Conservation (phyloP, 2,888 invertebrate genomes). For the Lithosia quadra region DNA sequence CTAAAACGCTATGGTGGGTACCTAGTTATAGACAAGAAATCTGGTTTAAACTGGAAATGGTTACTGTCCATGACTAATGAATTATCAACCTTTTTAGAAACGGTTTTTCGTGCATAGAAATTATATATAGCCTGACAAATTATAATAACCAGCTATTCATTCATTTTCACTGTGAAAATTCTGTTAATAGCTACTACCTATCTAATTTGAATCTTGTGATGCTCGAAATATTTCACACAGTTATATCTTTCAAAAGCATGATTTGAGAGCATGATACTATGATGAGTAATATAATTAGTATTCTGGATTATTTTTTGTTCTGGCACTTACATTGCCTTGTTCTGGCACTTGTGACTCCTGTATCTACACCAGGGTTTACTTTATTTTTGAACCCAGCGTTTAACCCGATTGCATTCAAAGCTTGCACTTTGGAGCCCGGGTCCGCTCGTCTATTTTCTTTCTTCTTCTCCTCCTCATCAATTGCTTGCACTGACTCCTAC, state of each 20-base stretch:
- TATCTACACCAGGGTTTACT: neutral
- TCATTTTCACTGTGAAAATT: slow-evolving; percentile 8
- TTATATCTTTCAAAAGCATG: neutral
- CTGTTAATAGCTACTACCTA: neutral
- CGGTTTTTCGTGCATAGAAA: slow-evolving; percentile 9
- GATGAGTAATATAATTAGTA: neutral
- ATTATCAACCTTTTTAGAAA: slow-evolving; percentile 3
- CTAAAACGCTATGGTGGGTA: neutral
- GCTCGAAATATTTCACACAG: neutral
- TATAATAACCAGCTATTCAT: neutral
- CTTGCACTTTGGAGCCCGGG: too few relatives aligned
- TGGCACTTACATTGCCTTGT: too few relatives aligned
- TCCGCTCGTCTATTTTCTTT: too few relatives aligned
- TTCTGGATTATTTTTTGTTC: too few relatives aligned
- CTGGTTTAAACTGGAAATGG: neutral
- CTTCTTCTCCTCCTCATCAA: too few relatives aligned
- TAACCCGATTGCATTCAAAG: too few relatives aligned
- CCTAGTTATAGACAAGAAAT: neutral
- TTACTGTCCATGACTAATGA: neutral
- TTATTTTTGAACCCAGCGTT: too few relatives aligned
- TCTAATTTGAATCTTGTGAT: slow-evolving; percentile 7
- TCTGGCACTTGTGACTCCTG: neutral
- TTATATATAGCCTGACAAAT: slow-evolving; percentile 4
- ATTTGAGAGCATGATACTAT: neutral
- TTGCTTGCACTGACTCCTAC: too few relatives aligned